Evolutionary conservation across 2,888 invertebrate species (phyloP).

Genomic region (Leptinotarsa juncta): DNA sequence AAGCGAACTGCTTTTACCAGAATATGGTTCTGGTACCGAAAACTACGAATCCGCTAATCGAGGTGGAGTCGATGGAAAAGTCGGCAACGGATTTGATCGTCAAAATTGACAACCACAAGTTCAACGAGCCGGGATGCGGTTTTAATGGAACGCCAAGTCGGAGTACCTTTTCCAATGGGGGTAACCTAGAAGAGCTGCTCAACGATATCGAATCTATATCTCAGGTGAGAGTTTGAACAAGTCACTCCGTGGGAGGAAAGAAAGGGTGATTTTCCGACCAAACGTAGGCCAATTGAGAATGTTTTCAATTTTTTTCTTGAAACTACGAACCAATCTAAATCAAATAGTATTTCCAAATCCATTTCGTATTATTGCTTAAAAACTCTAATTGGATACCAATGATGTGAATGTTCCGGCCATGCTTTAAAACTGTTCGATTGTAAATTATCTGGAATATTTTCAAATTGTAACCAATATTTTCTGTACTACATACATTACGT

Average conservation of each 20-base stretch:
- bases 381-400: too few species aligned
- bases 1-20: slow-evolving; percentile 54
- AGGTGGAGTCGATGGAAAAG: slow-evolving; percentile 54
- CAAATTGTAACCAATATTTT: too few species aligned
- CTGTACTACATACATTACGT: too few species aligned
- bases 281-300: neutral
- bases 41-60: slow-evolving; percentile 36
- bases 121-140: slow-evolving; percentile 49
- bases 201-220: slow-evolving; percentile 76
- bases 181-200: slow-evolving; percentile 76
- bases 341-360: too few species aligned
- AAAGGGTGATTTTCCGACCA: neutral
- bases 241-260: neutral
- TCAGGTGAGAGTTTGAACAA: slow-evolving; percentile 50
- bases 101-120: slow-evolving; percentile 61
- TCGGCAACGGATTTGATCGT: slow-evolving; percentile 62
- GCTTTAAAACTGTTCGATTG: too few species aligned
- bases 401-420: too few species aligned
- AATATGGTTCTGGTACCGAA: slow-evolving; percentile 53
- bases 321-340: too few species aligned
- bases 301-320: too few species aligned
- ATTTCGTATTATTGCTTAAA: too few species aligned
- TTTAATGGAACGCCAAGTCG: slow-evolving; percentile 54
- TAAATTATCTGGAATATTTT: too few species aligned
- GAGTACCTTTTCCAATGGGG: slow-evolving; percentile 64